Conservation (phyloP, 2,888 invertebrate species). For the Azorinus chamasolen region DNA sequence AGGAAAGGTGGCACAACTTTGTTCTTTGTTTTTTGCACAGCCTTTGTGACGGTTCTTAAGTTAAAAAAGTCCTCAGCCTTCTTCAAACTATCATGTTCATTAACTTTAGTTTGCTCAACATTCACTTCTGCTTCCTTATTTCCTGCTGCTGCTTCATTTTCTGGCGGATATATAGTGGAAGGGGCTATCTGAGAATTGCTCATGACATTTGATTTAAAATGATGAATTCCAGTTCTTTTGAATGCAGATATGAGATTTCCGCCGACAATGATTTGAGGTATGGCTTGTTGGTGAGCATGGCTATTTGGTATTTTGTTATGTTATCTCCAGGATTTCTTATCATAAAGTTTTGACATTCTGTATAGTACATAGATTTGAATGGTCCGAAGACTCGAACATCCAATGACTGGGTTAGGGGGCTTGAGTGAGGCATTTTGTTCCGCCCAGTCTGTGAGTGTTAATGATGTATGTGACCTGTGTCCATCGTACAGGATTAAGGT, state of each 20-base stretch:
- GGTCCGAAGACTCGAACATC: conserved; percentile 48
- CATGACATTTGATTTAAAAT: conserved; percentile 20
- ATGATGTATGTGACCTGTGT: conserved; percentile 34
- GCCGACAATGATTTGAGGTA: conserved; percentile 33
- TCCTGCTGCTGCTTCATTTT: too few species aligned
- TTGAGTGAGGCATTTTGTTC: conserved; percentile 32
- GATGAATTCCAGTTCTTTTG: conserved; percentile 35
- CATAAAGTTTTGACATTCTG: conserved; percentile 33
- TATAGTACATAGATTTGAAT: conserved; percentile 24
- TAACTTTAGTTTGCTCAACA: too few species aligned
- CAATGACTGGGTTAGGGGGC: conserved; percentile 42
- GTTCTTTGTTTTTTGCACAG: conserved; percentile 5
- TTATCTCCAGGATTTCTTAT: conserved; percentile 23
- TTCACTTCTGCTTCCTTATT: too few species aligned
- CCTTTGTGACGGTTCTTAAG: conserved; percentile 12
- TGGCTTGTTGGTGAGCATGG: conserved; percentile 36
- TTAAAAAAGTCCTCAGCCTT: conserved; percentile 8
- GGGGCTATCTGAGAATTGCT: conserved; percentile 6
- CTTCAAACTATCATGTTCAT: too few species aligned
- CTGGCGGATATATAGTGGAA: too few species aligned
- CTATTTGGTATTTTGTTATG: conserved; percentile 38
- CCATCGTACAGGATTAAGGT: conserved; percentile 48
- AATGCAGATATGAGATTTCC: conserved; percentile 31
- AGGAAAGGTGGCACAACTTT: conserved; percentile 37
- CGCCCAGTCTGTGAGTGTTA: conserved; percentile 49